Evolutionary conservation across 2,888 invertebrate genomes (phyloP).

Genomic region (Scrobipalpa atriplicella): DNA sequence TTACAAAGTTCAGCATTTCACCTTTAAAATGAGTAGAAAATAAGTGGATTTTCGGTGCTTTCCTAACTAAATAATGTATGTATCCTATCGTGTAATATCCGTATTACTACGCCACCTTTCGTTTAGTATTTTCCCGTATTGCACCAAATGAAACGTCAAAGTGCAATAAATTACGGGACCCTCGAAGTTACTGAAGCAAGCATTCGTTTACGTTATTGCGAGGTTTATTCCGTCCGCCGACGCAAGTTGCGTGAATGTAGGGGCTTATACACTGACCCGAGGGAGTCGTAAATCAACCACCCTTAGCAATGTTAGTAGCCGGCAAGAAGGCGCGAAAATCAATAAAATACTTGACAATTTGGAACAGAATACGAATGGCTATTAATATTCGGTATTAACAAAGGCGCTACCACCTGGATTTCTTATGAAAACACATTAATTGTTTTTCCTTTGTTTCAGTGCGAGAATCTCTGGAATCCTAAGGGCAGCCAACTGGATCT

Average conservation of each 20-base stretch:
- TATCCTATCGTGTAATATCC: too few relatives aligned
- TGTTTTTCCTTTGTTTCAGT: slow-evolving; percentile 48
- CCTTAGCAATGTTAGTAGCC: neutral
- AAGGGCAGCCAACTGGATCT: slow-evolving; percentile 24
- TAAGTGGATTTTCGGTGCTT: too few relatives aligned
- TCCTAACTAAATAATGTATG: too few relatives aligned
- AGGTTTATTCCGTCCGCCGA: slow-evolving; percentile 22
- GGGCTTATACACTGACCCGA: slow-evolving; percentile 11
- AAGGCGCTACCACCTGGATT: slow-evolving; percentile 38
- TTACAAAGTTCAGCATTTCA: too few relatives aligned
- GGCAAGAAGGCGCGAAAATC: neutral
- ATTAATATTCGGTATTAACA: neutral
- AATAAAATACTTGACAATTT: neutral
- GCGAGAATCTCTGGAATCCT: slow-evolving; percentile 32
- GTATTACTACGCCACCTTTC: neutral
- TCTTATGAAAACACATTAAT: slow-evolving; percentile 42
- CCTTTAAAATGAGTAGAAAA: too few relatives aligned
- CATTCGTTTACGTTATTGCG: slow-evolving; percentile 11
- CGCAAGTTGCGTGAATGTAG: slow-evolving; percentile 11
- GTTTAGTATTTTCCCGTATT: neutral
- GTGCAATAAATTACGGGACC: slow-evolving; percentile 22
- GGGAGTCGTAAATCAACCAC: slow-evolving; percentile 24
- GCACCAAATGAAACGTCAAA: slow-evolving; percentile 1
- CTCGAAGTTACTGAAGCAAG: slow-evolving; percentile 9
- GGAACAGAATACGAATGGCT: neutral